Conservation (phyloP, 2,797 vertebrate genomes). For the Pseudomugil gertrudae region DNA sequence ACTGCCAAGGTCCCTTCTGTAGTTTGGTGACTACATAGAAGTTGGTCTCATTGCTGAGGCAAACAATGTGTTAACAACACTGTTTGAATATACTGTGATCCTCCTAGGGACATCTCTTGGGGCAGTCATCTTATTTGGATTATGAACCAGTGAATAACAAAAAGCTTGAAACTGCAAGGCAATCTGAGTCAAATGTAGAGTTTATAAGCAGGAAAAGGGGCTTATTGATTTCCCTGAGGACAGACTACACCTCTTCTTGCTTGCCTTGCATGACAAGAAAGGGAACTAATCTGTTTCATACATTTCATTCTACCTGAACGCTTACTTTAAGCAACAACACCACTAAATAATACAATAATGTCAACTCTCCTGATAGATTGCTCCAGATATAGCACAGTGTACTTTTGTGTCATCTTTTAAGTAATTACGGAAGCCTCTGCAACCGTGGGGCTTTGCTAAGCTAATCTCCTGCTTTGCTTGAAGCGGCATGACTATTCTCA, state of each 20-base stretch:
- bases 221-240: slow-evolving; percentile 55
- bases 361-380: slow-evolving; percentile 58
- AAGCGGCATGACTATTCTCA: slow-evolving; percentile 64
- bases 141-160: slow-evolving; percentile 56
- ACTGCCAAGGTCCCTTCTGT: background rate
- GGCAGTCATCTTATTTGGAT: slow-evolving; percentile 34
- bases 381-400: slow-evolving; percentile 45
- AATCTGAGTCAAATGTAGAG: slow-evolving; percentile 37
- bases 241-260: slow-evolving; percentile 32
- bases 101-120: slow-evolving; percentile 39
- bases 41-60: slow-evolving; percentile 22
- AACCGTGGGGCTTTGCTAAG: slow-evolving; percentile 60
- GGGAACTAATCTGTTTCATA: slow-evolving; percentile 48
- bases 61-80: slow-evolving; percentile 24
- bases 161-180: slow-evolving; percentile 35
- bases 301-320: slow-evolving; percentile 41
- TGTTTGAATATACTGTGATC: slow-evolving; percentile 30
- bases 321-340: slow-evolving; percentile 42
- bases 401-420: slow-evolving; percentile 52
- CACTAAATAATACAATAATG: slow-evolving; percentile 58
- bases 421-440: slow-evolving; percentile 68
- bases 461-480: slow-evolving; percentile 72
- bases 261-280: slow-evolving; percentile 36
- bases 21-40: slow-evolving; percentile 1
- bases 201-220: slow-evolving; percentile 36